These are phyloP conservation scores for Dryomyza anilis DNA, from an alignment of 2,888 invertebrate species.

Conservation along the genomic window DNA sequence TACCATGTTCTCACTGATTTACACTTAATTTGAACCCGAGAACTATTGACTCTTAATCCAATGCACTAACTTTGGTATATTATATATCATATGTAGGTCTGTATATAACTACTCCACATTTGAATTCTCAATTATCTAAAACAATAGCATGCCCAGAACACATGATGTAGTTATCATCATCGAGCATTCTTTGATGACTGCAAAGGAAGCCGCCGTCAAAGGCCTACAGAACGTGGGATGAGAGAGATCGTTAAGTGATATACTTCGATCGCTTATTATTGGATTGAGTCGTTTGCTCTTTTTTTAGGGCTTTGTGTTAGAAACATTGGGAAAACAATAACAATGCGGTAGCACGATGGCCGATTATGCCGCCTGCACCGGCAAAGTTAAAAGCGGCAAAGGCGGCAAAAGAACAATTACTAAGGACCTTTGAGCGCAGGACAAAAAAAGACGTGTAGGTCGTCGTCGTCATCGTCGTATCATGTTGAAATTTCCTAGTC, in stretches of 20 bases:
- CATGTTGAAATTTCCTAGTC: slow-evolving; percentile 22
- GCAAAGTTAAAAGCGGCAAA: slow-evolving; percentile 48
- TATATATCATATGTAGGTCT: no score
- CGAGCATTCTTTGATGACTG: neutral
- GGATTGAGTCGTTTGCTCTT: neutral
- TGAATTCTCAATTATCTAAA: no score
- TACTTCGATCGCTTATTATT: neutral
- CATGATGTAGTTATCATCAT: no score
- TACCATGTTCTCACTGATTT: no score
- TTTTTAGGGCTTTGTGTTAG: neutral
- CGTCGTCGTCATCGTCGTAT: slow-evolving; percentile 2
- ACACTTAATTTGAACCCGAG: no score
- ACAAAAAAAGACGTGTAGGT: slow-evolving; percentile 4
- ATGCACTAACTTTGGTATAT: no score
- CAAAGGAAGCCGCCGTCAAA: slow-evolving; percentile 2
- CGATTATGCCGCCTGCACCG: slow-evolving; percentile 52
- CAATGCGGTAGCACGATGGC: slow-evolving; percentile 54
- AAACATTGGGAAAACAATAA: slow-evolving; percentile 25
- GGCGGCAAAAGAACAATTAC: slow-evolving; percentile 37
- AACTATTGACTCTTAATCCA: no score
- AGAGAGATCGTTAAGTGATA: slow-evolving; percentile 9
- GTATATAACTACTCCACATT: no score
- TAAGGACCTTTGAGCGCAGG: slow-evolving; percentile 18
- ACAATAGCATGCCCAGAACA: no score
- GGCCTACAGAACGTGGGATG: neutral